A percentile compares a stretch with the other conserved stretches of the same genome.
These are phyloP conservation scores for Sipha maydis DNA, from an alignment of 2,888 invertebrate species.

Conservation along the genomic window DNA sequence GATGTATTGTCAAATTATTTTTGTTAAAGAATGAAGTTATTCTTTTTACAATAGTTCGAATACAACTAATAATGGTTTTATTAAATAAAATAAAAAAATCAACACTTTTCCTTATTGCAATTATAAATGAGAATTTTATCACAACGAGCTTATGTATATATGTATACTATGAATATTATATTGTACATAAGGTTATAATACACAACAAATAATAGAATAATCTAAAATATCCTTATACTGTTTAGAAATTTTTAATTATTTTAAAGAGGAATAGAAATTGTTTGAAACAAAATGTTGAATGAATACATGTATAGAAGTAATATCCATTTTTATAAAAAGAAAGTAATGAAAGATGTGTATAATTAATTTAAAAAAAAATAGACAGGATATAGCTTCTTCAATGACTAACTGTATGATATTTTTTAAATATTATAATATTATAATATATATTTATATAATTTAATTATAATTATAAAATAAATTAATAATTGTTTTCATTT, in stretches of 20 bases:
- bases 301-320: background rate
- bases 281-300: background rate
- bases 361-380: background rate
- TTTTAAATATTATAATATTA: too few relatives aligned
- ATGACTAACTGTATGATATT: background rate
- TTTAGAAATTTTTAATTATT: slow-evolving; percentile 13
- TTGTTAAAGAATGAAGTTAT: background rate
- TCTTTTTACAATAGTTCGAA: background rate
- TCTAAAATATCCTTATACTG: background rate
- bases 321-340: slow-evolving; percentile 36
- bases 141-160: background rate
- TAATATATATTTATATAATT: too few relatives aligned
- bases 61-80: background rate
- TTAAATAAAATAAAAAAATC: background rate
- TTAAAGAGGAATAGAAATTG: slow-evolving; percentile 24
- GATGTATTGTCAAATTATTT: background rate
- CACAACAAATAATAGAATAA: background rate
- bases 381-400: background rate
- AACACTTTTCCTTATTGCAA: background rate
- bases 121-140: background rate
- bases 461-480: too few relatives aligned
- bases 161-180: background rate
- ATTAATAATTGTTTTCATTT: too few relatives aligned
- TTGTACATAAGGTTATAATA: background rate
- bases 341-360: background rate